Evolutionary conservation across 2,113 vertebrate species (phyloP), one percentile per base, ranked within the genome.

Genomic region (Pterophyllum scalare): DNA sequence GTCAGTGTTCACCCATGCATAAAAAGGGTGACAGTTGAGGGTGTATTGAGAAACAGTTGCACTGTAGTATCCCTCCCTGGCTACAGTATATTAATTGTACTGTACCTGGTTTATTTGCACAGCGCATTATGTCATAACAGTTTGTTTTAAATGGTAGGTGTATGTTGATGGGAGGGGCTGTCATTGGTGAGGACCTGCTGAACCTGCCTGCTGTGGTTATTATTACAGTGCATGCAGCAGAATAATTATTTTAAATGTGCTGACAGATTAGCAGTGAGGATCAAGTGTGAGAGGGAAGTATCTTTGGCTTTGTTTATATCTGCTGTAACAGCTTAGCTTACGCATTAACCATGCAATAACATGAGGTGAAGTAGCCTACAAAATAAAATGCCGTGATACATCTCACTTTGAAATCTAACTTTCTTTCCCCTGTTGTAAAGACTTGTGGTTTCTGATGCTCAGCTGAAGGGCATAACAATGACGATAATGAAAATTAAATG

Each of bases 171-270:
- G 82, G 79, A 77, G 64, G 52, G 77, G 80, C 81, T 52, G 12
- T n/a, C n/a, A n/a, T n/a, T n/a, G n/a, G n/a, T 43, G 62, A 61
- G 43, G 83, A 89, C 87, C 65, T 79, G 89, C 43, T 59, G 13
- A 87, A 94, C 93, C 88, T 84, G 88, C 87, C 85, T 75, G 81
- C 77, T 65, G 52, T 26, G 79, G 19, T 2, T 24, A 64, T 87
- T 52, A 40, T 80, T 46, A n/a, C 75, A 52, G 6, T 6, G 54
- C 70, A 61, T 52, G 67, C 58, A 83, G 43, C 62, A 58, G 4
- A 22, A 70, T 79, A 7, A 10, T 59, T 78, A 38, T 77, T 60
- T 17, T 79, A 10, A 20, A 58, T 12, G 57, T 5, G 67, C 10
- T 87, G 81, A 81, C 84, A 65, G 78, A 38, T 12, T 49, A 80